Evolutionary conservation across 2,888 invertebrate species (phyloP).

Genomic region (Tromatobia lineatoria): DNA sequence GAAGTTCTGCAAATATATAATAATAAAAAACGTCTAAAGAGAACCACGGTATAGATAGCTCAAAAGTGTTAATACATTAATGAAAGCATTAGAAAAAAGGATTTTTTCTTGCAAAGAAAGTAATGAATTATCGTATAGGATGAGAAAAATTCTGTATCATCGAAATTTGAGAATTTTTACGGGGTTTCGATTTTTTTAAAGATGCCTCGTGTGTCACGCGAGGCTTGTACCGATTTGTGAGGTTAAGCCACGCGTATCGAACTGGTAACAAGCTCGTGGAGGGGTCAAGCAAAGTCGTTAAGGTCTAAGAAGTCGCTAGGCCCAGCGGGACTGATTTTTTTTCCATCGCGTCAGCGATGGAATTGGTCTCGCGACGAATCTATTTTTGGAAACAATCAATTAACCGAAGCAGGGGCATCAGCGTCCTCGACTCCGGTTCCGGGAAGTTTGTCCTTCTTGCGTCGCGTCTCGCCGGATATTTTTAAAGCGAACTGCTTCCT

Average conservation of each 20-base stretch:
- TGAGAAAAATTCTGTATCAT: too few species aligned
- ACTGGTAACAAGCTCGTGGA: not conserved
- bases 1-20: too few species aligned
- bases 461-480: slow-evolving; percentile 30
- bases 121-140: too few species aligned
- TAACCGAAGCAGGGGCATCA: slow-evolving; percentile 29
- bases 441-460: slow-evolving; percentile 22
- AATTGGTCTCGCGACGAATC: slow-evolving; percentile 30
- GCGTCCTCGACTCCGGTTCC: slow-evolving; percentile 54
- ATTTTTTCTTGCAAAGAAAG: too few species aligned
- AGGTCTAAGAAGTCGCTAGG: slow-evolving; percentile 4
- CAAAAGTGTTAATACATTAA: too few species aligned
- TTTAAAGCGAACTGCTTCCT: slow-evolving; percentile 21
- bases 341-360: slow-evolving; percentile 19
- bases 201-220: not conserved
- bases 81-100: too few species aligned
- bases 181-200: not conserved
- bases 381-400: slow-evolving; percentile 67
- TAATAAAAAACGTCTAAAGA: too few species aligned
- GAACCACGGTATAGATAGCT: too few species aligned
- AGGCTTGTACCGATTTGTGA: not conserved
- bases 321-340: slow-evolving; percentile 21
- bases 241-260: not conserved
- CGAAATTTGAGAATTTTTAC: not conserved
- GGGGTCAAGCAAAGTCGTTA: not conserved